Conservation (phyloP, 2,797 vertebrate genomes). For the Poeciliopsis infans region DNA sequence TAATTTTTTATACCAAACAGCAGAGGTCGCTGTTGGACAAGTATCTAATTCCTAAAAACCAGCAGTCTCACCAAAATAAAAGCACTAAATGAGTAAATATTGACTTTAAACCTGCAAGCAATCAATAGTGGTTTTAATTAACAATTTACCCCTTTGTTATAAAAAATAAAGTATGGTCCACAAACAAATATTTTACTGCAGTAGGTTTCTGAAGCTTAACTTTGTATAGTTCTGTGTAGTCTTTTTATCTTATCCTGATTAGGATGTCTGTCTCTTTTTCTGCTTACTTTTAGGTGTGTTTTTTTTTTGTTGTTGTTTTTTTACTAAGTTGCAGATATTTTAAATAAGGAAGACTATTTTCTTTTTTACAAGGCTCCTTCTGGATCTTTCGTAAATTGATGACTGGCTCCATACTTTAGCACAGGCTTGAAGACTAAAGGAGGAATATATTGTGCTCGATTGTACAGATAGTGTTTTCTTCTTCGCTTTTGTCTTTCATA, state of each 20-base stretch:
- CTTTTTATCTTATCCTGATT: neutral
- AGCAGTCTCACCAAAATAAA: neutral
- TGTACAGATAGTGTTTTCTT: neutral
- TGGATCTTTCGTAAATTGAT: neutral
- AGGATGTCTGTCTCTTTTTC: neutral
- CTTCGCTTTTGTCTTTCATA: constrained; percentile 22
- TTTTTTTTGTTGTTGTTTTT: neutral
- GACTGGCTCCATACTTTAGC: neutral
- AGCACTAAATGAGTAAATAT: neutral
- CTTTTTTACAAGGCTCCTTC: neutral
- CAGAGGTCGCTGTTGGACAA: constrained; percentile 76
- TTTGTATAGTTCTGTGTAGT: neutral
- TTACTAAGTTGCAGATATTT: neutral
- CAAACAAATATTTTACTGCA: neutral
- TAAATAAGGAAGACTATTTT: neutral
- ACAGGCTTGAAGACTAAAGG: neutral
- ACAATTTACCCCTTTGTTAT: neutral
- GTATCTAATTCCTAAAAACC: constrained; percentile 13
- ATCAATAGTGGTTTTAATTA: neutral
- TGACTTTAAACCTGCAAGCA: neutral
- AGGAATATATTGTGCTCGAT: neutral
- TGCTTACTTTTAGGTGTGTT: neutral
- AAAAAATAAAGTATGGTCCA: neutral
- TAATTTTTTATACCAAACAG: constrained; percentile 43
- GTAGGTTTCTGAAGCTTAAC: neutral